Conservation (phyloP, 1,140 invertebrate genomes). For the Microplitis mediator region DNA sequence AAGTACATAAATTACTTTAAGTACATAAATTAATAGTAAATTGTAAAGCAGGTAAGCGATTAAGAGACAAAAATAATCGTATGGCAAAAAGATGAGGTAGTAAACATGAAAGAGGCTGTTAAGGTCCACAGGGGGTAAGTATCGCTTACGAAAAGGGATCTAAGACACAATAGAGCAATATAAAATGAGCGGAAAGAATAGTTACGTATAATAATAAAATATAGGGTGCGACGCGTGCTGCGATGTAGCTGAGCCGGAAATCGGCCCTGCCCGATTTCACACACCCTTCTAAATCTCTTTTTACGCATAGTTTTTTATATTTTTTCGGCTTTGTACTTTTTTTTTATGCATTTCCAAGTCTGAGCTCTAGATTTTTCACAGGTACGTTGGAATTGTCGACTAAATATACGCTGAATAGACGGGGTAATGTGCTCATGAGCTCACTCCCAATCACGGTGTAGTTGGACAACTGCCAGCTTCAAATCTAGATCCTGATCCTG, state of each 20-base stretch:
- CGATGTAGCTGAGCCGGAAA: slow-evolving; percentile 51
- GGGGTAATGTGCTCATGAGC: background rate
- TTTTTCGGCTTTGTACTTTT: slow-evolving; percentile 13
- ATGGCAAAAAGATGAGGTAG: background rate
- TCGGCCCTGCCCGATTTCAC: slow-evolving; percentile 34
- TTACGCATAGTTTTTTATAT: background rate
- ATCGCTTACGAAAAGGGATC: slow-evolving; percentile 46
- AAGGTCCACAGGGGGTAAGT: slow-evolving; percentile 27
- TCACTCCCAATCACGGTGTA: background rate
- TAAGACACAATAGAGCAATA: slow-evolving; percentile 42
- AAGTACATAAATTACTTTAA: too few relatives aligned
- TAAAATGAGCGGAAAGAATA: slow-evolving; percentile 53
- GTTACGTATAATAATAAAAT: slow-evolving; percentile 47
- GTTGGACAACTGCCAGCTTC: background rate
- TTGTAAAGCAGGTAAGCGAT: background rate
- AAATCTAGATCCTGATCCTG: too few relatives aligned
- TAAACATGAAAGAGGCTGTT: background rate
- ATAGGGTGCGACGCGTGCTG: slow-evolving; percentile 51
- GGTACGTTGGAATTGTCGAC: too few relatives aligned
- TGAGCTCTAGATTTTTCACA: background rate
- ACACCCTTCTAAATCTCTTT: slow-evolving; percentile 26
- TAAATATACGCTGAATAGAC: too few relatives aligned
- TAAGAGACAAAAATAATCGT: background rate
- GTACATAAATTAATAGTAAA: too few relatives aligned
- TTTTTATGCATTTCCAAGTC: slow-evolving; percentile 8